Conservation (phyloP, 2,888 invertebrate species). For the Drosophila flavopinicola region DNA sequence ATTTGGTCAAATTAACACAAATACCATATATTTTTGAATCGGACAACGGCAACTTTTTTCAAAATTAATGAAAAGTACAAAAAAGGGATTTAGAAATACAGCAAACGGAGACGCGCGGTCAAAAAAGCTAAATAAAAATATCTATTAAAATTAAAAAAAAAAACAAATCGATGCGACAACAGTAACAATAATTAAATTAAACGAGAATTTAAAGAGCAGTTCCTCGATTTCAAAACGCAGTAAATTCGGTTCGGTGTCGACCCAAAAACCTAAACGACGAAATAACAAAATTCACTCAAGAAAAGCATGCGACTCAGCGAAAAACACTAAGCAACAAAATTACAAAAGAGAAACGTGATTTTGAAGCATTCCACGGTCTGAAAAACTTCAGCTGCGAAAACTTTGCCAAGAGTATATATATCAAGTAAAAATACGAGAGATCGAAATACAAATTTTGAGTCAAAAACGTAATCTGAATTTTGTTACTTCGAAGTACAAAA, state of each 20-base stretch:
- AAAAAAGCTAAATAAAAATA: constrained; percentile 5
- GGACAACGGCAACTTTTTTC: constrained; percentile 31
- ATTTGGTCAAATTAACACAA: constrained; percentile 70
- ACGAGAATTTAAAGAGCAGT: constrained; percentile 9
- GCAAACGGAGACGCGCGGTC: constrained; percentile 21
- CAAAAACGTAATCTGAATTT: too few relatives aligned
- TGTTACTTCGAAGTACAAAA: constrained; percentile 10
- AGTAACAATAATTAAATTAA: constrained; percentile 21
- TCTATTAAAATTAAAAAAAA: not conserved
- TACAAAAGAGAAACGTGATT: constrained; percentile 46
- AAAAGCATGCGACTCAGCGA: constrained; percentile 49
- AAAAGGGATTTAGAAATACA: constrained; percentile 18
- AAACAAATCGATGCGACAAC: constrained; percentile 34
- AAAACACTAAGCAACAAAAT: constrained; percentile 25
- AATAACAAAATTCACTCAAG: constrained; percentile 1
- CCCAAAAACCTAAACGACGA: constrained; percentile 3
- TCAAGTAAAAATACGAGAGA: constrained; percentile 2
- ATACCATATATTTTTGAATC: constrained; percentile 34
- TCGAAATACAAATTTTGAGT: constrained; percentile 6
- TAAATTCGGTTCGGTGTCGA: constrained; percentile 22
- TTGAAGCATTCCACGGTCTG: constrained; percentile 50
- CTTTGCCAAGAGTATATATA: constrained; percentile 4
- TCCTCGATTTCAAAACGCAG: constrained; percentile 8
- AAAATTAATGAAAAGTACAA: constrained; percentile 27
- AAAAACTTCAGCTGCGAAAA: constrained; percentile 15